These are phyloP conservation scores for Papilio demoleus DNA, from an alignment of 2,888 invertebrate genomes.

Conservation along the genomic window DNA sequence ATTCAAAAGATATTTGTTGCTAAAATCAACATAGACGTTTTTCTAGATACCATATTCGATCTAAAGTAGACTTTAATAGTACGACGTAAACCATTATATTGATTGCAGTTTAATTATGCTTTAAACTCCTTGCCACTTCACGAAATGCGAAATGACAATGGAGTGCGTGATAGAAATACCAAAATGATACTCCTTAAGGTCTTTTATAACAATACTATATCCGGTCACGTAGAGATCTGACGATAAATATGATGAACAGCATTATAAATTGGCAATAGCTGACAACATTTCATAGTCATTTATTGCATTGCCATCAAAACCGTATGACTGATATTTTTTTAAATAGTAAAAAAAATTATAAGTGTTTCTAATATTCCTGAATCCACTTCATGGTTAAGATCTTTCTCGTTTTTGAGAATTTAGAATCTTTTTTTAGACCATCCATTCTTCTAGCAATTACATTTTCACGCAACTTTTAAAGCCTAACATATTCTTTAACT, in stretches of 20 bases:
- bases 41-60: not conserved
- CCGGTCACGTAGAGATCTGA: slow-evolving; percentile 38
- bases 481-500: not conserved
- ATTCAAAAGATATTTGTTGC: slow-evolving; percentile 8
- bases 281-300: slow-evolving; percentile 6
- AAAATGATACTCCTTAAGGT: slow-evolving; percentile 44
- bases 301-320: not conserved
- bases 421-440: too few relatives aligned
- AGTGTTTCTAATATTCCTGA: too few relatives aligned
- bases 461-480: too few relatives aligned
- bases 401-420: not conserved
- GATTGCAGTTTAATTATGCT: not conserved
- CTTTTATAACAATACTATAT: slow-evolving; percentile 39
- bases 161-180: slow-evolving; percentile 49
- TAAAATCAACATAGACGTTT: slow-evolving; percentile 7
- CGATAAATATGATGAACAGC: slow-evolving; percentile 32
- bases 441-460: not conserved
- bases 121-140: slow-evolving; percentile 32
- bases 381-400: not conserved
- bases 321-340: not conserved
- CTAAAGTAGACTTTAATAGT: not conserved
- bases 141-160: slow-evolving; percentile 48
- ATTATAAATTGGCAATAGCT: slow-evolving; percentile 29
- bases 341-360: too few relatives aligned
- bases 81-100: not conserved